Percentiles rank a stretch among this genome's conserved stretches.
These are phyloP conservation scores for Palythoa grandiflora DNA, from an alignment of 92 coral and sea anemone genomes.

Conservation along the genomic window DNA sequence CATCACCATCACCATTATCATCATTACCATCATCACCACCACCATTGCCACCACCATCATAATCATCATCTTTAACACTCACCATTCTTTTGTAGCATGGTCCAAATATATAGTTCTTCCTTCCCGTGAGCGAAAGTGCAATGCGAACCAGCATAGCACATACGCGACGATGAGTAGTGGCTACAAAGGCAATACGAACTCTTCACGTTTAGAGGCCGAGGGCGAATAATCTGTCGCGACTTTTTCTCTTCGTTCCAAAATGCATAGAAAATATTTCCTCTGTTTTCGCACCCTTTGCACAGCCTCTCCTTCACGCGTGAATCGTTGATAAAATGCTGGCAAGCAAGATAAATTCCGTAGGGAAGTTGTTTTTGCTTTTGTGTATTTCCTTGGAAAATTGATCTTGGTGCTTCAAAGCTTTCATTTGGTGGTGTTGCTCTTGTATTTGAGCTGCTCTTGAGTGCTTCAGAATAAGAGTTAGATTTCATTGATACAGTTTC, in stretches of 20 bases:
- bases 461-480: not conserved
- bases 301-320: not conserved
- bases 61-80: not conserved
- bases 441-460: not conserved
- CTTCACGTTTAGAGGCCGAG: not conserved
- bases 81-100: slow-evolving; percentile 1
- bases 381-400: not conserved
- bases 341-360: not conserved
- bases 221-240: slow-evolving; percentile 1
- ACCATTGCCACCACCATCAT: not conserved
- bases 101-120: slow-evolving; percentile 23
- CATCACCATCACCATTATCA: not conserved
- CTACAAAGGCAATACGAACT: not conserved
- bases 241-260: slow-evolving; percentile 25
- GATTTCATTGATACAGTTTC: not conserved
- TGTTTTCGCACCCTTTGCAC: slow-evolving; percentile 27
- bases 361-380: slow-evolving; percentile 11
- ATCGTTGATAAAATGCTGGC: not conserved
- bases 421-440: not conserved
- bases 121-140: slow-evolving; percentile 14
- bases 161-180: not conserved
- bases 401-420: not conserved
- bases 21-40: not conserved
- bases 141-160: not conserved
- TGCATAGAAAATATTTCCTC: not conserved